phyloP scores from a whole-genome alignment of 23 tunicate species.

The Ciona savignyi region DNA sequence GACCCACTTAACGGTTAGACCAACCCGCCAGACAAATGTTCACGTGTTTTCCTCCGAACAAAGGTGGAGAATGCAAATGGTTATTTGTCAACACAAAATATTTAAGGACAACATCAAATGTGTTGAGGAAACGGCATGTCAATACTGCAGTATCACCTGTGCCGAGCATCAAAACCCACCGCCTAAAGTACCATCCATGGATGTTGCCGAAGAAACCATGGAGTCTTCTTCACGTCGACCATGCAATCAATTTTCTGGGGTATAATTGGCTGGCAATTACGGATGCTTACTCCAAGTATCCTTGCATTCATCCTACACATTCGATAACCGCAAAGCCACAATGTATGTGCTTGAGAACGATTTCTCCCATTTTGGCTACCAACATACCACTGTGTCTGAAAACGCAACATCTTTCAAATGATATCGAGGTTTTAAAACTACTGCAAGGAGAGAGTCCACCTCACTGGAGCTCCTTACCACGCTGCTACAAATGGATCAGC shows the following conservation, averaged over 20 bases:
- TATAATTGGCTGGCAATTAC: background rate
- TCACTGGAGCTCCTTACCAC: slow-evolving; percentile 11
- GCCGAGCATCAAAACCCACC: slow-evolving; percentile 1
- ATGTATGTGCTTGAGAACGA: no score
- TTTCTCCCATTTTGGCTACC: slow-evolving; percentile 11
- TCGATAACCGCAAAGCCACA: background rate
- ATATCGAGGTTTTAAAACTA: background rate
- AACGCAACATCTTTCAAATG: background rate
- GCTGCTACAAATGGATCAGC: slow-evolving; percentile 12
- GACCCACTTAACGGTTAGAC: no score
- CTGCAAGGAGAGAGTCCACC: slow-evolving; percentile 1
- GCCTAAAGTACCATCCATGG: slow-evolving; percentile 12
- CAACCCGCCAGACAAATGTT: no score
- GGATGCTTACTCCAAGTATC: slow-evolving; percentile 14
- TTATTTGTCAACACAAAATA: no score
- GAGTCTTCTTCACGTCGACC: slow-evolving; percentile 2
- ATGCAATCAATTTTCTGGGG: slow-evolving; percentile 2
- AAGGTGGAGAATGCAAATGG: no score
- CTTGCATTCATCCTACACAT: slow-evolving; percentile 10
- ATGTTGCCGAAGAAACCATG: slow-evolving; percentile 10
- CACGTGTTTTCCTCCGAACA: no score
- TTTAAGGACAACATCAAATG: no score
- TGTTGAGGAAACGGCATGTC: no score
- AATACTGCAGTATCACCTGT: slow-evolving; percentile 9
- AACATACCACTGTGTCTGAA: background rate